Evolutionary conservation across 2,113 vertebrate species (phyloP), one percentile per base, ranked within the genome.

Genomic region (Bucco capensis): DNA sequence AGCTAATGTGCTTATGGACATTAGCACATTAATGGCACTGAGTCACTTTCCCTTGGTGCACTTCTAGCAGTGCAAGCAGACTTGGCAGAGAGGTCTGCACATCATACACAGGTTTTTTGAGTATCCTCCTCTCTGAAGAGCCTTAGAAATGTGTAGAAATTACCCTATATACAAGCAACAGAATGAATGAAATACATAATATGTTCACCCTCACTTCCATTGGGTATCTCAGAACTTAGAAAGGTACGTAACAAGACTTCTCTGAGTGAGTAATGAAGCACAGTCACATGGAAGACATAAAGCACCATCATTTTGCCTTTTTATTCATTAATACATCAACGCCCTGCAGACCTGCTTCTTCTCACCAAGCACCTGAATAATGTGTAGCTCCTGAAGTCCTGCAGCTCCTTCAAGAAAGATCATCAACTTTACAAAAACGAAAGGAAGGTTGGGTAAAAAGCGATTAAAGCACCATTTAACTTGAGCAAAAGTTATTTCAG

Each of bases 311-410:
- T 90, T 96, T 81, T 75, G 25, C 35, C 37, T 76, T 92, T 66
- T 90, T 88, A 66, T 90, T 95, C 79, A 61, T 82, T 83, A 83
- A 83, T 56, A 83, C 33, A 74, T 88, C 87, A 72, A n/a, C n/a
- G 62, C 57, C 87, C 64, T n/a, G 76, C n/a, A 86, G 81, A 93
- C 33, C 23, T n/a, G 12, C 42, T 69, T 46, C 73, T 83, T 60
- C 74, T 81, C 81, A 80, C 28, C 58, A 74, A 77, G n/a, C 24
- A 86, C 51, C 66, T 92, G 60, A 95, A 80, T 89, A 88, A 94
- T 54, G 16, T 35, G 51, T 53, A 24, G 47, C 13, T 94, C 62
- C 19, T 74, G 60, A 84, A 92, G 66, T 77, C 51, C 76, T 74
- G 23, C 73, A 87, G 78, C 54, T 89, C 38, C 30, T 86, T 88